These are phyloP conservation scores for Rynchops niger DNA, from an alignment of 2,113 vertebrate species.

Conservation along the genomic window DNA sequence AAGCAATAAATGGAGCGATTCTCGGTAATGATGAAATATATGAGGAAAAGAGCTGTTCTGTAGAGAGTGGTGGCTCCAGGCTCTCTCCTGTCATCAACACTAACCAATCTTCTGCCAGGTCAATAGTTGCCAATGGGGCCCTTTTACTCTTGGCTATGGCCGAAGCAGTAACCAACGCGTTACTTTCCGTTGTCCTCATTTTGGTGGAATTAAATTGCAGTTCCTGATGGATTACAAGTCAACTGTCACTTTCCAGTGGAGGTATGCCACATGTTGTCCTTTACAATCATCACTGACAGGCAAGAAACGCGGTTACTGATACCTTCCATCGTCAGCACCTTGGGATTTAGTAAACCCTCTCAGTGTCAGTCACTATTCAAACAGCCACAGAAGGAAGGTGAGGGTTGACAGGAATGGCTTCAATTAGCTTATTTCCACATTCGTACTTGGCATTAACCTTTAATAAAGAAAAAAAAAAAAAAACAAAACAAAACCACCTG, in stretches of 20 bases:
- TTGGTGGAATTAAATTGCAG: background rate
- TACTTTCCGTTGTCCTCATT: background rate
- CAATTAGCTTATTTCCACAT: background rate
- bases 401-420: background rate
- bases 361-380: background rate
- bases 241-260: background rate
- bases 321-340: background rate
- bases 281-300: background rate
- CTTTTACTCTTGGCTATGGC: background rate
- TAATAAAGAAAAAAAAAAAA: constrained; percentile 18
- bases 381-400: background rate
- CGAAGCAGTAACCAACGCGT: background rate
- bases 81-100: background rate
- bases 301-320: background rate
- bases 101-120: background rate
- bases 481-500: background rate
- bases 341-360: background rate
- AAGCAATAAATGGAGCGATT: background rate
- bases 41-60: background rate
- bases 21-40: background rate
- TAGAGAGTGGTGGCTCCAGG: background rate
- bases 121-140: accelerated
- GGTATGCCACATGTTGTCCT: background rate
- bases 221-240: background rate
- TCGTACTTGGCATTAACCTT: background rate